phyloP scores from a whole-genome alignment of 2,888 invertebrate species.

The Melanargia galathea region DNA sequence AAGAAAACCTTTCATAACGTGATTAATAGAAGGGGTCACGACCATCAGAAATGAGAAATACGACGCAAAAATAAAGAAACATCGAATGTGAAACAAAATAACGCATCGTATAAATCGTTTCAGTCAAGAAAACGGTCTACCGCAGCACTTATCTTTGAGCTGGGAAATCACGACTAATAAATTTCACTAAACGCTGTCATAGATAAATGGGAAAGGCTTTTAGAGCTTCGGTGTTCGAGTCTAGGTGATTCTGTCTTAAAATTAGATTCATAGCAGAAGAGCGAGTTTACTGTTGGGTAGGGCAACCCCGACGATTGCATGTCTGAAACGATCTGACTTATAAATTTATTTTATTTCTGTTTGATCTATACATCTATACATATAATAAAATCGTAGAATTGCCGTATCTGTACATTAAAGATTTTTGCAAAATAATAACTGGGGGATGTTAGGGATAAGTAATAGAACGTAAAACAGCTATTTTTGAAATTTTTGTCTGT shows the following conservation, averaged over 20 bases:
- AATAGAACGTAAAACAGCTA: no score
- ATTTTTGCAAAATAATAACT: no score
- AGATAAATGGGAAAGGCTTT: slow-evolving; percentile 7
- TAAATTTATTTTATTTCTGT: not conserved
- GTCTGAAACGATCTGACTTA: not conserved
- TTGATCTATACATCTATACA: no score
- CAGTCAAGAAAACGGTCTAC: not conserved
- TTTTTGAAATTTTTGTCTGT: no score
- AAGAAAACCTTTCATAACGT: no score
- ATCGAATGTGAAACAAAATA: no score
- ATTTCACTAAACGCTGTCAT: slow-evolving; percentile 4
- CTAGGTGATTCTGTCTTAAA: slow-evolving; percentile 7
- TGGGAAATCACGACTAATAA: slow-evolving; percentile 6
- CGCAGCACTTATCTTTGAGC: not conserved
- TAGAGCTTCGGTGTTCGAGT: slow-evolving; percentile 8
- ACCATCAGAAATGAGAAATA: no score
- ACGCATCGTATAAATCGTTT: not conserved
- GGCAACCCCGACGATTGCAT: not conserved
- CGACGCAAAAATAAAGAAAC: no score
- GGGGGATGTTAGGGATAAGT: no score
- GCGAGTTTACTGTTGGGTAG: not conserved
- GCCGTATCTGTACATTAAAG: no score
- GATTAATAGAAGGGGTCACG: no score
- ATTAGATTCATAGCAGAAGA: slow-evolving; percentile 2
- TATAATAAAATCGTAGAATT: no score